Base-by-base conservation (phyloP, 2,113 vertebrate species). In the Salvelinus namaycush region DNA sequence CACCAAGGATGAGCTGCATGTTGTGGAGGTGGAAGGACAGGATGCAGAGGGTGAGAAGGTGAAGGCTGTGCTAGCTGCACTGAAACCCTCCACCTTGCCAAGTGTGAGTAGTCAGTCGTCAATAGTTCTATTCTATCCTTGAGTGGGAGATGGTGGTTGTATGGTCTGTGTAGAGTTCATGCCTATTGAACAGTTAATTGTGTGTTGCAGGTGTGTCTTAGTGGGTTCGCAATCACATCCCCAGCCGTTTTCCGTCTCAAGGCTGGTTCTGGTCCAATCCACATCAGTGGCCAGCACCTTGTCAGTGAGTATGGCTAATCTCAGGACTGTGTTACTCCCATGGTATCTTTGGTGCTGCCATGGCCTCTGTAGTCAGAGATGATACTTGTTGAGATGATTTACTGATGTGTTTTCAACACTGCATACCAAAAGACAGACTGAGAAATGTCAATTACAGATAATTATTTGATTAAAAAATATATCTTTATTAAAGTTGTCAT, bases 251-350 rank as follows among this genome's bases (percentile, higher is more conserved):
- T 99, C 85, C 90, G 98, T 75, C 94, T 99, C 78, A 97, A 96
- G 73, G 87, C 95, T 1, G 97, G 98, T 16, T 93, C 97, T 0
- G 98, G 98, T 34, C 98, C 97, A 0, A 93, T 99, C 65, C 95
- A 98, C 3, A 90, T 99, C 86, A 97, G 96, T 3, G 98, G 98
- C 26, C 97, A 99, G 44, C 97, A 99, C 83, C 95, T 99, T 0
- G 93, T 99, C 78, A 95, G 98, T 98, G 86, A 70, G 97, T 94
- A 67, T 29, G 62, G 20, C 2, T 44, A 3, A 44, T 44, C 39
- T 44, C 9, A 12, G 39, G 39, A 11, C 39, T 11, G 2, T 39
- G 20, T 31, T 20, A 16, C 64, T 54, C 16, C 3, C 3, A 54
- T 54, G 51, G 49, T 13, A 39, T 39, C 1, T 14, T 29, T 6